These are phyloP conservation scores for Phyto melanocephala DNA, from an alignment of 2,888 invertebrate species.

Conservation along the genomic window DNA sequence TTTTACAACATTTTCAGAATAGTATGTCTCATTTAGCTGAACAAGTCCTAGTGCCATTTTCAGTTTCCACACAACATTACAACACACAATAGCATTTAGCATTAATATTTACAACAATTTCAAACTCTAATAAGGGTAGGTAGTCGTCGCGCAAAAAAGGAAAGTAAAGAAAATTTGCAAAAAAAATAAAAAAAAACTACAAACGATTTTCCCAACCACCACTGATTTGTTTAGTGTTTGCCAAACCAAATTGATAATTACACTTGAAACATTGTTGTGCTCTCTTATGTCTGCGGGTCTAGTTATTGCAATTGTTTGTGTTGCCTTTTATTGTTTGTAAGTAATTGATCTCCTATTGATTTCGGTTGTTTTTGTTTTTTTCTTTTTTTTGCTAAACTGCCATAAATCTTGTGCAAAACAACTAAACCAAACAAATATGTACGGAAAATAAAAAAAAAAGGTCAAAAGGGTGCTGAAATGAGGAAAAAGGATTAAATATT, in stretches of 20 bases:
- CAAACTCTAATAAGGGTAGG: neutral
- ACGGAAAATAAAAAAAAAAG: slow-evolving; percentile 1
- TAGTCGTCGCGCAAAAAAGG: neutral
- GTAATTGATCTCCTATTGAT: slow-evolving; percentile 65
- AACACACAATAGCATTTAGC: neutral
- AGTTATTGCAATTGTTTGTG: neutral
- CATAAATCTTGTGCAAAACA: slow-evolving; percentile 47
- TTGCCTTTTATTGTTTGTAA: neutral
- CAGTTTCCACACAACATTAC: neutral
- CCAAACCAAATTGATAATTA: slow-evolving; percentile 56
- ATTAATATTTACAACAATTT: neutral
- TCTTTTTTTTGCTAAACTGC: slow-evolving; percentile 24
- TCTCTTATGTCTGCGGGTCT: neutral
- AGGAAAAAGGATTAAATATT: slow-evolving; percentile 8
- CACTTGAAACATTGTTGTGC: slow-evolving; percentile 46
- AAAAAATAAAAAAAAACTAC: neutral
- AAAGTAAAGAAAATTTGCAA: neutral
- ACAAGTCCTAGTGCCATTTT: neutral
- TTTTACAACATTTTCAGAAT: too few species aligned
- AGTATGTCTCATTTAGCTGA: too few species aligned
- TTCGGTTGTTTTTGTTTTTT: slow-evolving; percentile 23
- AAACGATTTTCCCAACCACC: slow-evolving; percentile 16
- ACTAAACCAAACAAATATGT: neutral
- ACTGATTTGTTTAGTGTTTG: slow-evolving; percentile 16
- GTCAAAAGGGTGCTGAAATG: slow-evolving; percentile 20